phyloP scores from a whole-genome alignment of 2,797 vertebrate genomes.

The Pteronotus mesoamericanus region DNA sequence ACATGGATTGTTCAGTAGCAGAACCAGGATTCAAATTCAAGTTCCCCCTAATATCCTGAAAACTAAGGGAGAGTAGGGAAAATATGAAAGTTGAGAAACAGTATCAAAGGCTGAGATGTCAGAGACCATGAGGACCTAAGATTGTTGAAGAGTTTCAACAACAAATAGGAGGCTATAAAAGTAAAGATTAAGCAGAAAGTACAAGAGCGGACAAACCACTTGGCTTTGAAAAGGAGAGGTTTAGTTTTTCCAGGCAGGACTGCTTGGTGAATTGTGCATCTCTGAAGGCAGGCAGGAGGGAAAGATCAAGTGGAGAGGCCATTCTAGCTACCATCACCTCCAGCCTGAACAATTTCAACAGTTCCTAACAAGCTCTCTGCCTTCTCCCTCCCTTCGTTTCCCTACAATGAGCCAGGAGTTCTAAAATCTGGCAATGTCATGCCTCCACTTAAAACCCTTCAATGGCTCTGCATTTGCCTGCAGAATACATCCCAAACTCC shows the following conservation, averaged over 20 bases:
- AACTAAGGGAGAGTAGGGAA: background rate
- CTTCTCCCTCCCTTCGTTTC: background rate
- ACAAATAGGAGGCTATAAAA: background rate
- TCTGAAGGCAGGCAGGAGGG: background rate
- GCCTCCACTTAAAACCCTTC: background rate
- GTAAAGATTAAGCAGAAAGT: background rate
- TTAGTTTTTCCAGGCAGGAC: background rate
- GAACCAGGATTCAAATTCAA: background rate
- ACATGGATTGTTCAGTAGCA: background rate
- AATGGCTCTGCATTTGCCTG: background rate
- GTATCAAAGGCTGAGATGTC: background rate
- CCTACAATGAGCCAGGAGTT: background rate
- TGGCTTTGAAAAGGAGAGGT: background rate
- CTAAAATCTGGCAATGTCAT: background rate
- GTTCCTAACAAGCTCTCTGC: background rate
- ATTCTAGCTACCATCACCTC: background rate
- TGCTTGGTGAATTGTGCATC: background rate
- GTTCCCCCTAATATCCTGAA: background rate
- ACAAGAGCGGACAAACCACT: background rate
- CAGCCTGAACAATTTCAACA: background rate
- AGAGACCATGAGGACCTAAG: background rate
- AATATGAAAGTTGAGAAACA: background rate
- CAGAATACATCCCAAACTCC: background rate
- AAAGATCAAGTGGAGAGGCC: background rate
- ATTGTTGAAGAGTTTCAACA: background rate